Base-by-base conservation (phyloP, 2,888 invertebrate species). In the Lasioglossum marginatum region DNA sequence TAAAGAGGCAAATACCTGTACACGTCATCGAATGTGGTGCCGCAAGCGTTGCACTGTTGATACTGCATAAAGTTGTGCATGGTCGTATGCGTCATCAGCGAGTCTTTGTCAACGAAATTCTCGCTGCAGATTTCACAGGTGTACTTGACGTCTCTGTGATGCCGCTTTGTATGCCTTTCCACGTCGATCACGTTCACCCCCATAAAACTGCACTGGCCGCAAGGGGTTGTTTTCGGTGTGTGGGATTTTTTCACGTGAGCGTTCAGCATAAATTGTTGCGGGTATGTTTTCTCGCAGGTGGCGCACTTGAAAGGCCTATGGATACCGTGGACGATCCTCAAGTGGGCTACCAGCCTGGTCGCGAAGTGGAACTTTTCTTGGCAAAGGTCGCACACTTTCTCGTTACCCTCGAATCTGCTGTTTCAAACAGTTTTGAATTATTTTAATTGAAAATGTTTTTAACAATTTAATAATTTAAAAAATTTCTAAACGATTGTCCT, bases 211-310 rank as follows among this genome's bases (percentile, higher is more conserved):
- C 94, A 94, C 48, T 92, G 91, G 10, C 57, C 83, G 82, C 93
- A 94, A 8, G 92, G 81, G 31, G 91, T 88, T 23, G 91, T 92
- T 45, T 91, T 92, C 14, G 93, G 90, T 0, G 91, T 93, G 85
- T 94, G 94, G 0, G 88, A 89, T 66, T 93, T 93, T 68, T 92
- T 93, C 31, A 94, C 92, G 80, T 93, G 94, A 0, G 93, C 92
- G 77, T 94, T 94, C 31, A 94, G 82, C 89, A 93, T 92, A 75
- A 93, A 94, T 37, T 93, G 92, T 71, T 93, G 93, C 2, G 93
- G 91, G 70, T 93, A 94, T 3, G 91, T 90, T 73, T 94, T 94
- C 0, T 85, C 92, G 82, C 94, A 94, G 23, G 89, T 87, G 57
- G 79, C 81, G 75, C 94, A 95, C 75, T 93, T 93, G 86, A 93